Percentiles rank a stretch among this genome's conserved stretches.
These are phyloP conservation scores for Glyptemys insculpta DNA, from an alignment of 2,797 vertebrate genomes.

Conservation along the genomic window DNA sequence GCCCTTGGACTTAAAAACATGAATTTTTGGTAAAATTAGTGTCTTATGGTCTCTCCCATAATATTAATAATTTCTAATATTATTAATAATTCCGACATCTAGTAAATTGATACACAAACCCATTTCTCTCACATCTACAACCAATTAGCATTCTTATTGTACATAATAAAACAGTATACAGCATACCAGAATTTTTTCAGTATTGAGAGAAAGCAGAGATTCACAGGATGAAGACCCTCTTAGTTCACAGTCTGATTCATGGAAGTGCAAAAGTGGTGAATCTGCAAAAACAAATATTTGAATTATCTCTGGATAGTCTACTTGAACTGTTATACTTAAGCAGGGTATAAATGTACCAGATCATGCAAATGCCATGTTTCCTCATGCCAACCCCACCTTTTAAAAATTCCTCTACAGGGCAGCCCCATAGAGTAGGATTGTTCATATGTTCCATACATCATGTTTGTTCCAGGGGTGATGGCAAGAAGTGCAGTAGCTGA, in stretches of 20 bases:
- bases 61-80: neutral
- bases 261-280: conserved; percentile 91
- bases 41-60: neutral
- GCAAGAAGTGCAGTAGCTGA: neutral
- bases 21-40: neutral
- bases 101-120: neutral
- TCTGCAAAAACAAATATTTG: conserved; percentile 81
- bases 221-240: conserved; percentile 91
- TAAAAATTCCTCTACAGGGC: neutral
- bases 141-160: neutral
- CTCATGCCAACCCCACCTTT: neutral
- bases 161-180: neutral
- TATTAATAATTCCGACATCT: neutral
- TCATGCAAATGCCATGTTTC: neutral
- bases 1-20: neutral
- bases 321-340: neutral
- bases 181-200: conserved; percentile 95
- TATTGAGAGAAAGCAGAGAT: conserved; percentile 92
- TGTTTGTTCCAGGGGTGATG: neutral
- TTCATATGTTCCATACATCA: neutral
- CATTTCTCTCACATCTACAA: neutral
- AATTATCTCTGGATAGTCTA: conserved; percentile 27
- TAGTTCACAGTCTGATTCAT: conserved; percentile 92
- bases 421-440: neutral
- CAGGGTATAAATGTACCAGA: neutral